Evolutionary conservation across 2,113 vertebrate species (phyloP).

Genomic region (Oncorhynchus mykiss): DNA sequence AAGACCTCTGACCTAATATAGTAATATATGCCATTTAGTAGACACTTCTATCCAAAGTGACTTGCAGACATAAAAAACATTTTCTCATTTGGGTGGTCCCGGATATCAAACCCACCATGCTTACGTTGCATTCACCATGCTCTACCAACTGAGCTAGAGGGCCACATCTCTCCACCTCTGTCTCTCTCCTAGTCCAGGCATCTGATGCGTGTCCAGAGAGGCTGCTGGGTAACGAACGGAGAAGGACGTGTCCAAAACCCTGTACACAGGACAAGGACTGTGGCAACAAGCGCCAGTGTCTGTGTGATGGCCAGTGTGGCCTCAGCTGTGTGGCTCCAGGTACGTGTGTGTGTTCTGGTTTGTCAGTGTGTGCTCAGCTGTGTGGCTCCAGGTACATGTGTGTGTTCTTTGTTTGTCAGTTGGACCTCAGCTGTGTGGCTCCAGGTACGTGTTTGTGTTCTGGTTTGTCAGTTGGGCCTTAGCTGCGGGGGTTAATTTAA

Average conservation of each 20-base stretch:
- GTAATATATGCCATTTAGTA: too few species aligned
- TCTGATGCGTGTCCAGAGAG: slow-evolving; percentile 68
- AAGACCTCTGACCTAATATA: too few species aligned
- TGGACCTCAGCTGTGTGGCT: too few species aligned
- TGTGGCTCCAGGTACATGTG: slow-evolving; percentile 70
- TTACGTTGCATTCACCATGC: too few species aligned
- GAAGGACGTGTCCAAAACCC: slow-evolving; percentile 69
- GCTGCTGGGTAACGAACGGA: slow-evolving; percentile 65
- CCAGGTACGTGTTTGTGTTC: background rate
- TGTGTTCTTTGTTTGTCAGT: background rate
- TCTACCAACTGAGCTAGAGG: too few species aligned
- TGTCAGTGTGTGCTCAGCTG: slow-evolving; percentile 17
- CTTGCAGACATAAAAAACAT: too few species aligned
- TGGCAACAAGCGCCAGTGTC: slow-evolving; percentile 72
- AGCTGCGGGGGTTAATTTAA: slow-evolving; percentile 62
- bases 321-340: slow-evolving; percentile 81
- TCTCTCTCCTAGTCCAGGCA: slow-evolving; percentile 37
- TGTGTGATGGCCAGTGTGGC: slow-evolving; percentile 80
- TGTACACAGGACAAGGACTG: slow-evolving; percentile 72
- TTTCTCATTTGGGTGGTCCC: background rate
- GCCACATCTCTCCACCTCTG: background rate
- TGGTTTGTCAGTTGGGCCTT: slow-evolving; percentile 69
- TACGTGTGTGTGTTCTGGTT: slow-evolving; percentile 31
- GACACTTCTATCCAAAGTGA: too few species aligned
- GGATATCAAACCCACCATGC: background rate